Evolutionary conservation across 2,797 vertebrate genomes (phyloP).

Genomic region (Chiroxiphia lanceolata): DNA sequence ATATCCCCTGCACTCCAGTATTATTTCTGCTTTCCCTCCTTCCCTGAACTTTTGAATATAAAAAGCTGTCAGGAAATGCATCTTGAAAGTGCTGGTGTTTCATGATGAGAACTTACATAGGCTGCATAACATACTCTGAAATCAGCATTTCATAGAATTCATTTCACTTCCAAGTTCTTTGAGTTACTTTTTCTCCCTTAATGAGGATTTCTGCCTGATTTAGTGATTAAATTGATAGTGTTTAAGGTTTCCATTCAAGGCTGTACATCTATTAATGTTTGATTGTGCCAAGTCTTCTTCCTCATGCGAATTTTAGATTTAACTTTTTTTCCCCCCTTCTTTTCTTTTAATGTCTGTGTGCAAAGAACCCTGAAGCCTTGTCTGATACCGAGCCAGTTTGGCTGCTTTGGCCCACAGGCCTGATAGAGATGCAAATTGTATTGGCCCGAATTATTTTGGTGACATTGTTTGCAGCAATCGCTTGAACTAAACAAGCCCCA

Average conservation of each 20-base stretch:
- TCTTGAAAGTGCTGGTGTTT: not conserved
- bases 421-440: not conserved
- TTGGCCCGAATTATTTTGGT: not conserved
- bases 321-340: not conserved
- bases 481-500: not conserved
- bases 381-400: not conserved
- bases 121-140: not conserved
- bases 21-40: not conserved
- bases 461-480: not conserved
- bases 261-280: not conserved
- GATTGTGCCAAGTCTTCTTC: not conserved
- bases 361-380: not conserved
- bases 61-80: not conserved
- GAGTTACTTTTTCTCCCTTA: not conserved
- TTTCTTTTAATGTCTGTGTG: not conserved
- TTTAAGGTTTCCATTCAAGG: not conserved
- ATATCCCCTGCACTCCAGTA: not conserved
- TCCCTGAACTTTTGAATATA: not conserved
- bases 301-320: not conserved
- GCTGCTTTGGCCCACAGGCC: not conserved
- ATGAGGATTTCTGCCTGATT: conserved; percentile 6
- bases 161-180: conserved; percentile 9
- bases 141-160: conserved; percentile 18
- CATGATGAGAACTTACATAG: not conserved
- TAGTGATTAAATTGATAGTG: conserved; percentile 11